A percentile compares a stretch with the other conserved stretches of the same genome.
Conservation (phyloP, 2,888 invertebrate genomes). For the Gortyna flavago region DNA sequence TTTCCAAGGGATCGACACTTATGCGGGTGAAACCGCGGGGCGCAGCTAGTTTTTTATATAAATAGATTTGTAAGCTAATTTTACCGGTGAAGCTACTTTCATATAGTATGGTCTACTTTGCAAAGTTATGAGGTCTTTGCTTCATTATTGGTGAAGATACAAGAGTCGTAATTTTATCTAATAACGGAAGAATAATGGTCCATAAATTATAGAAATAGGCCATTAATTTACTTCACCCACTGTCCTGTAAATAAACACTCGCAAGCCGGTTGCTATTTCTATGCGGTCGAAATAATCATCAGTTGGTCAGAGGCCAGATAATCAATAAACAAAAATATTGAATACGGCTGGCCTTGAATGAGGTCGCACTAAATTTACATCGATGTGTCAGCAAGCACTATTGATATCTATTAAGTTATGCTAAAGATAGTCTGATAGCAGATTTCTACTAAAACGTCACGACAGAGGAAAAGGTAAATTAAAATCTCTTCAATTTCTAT, state of each 20-base stretch:
- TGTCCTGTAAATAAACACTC: neutral
- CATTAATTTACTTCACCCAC: neutral
- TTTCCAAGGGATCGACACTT: too few species aligned
- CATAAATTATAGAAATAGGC: neutral
- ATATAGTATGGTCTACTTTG: too few species aligned
- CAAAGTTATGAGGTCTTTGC: neutral
- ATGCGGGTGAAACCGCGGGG: too few species aligned
- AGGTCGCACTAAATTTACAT: constrained; percentile 3
- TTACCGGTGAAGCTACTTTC: neutral
- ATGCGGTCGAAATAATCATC: constrained; percentile 14
- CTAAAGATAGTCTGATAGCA: neutral
- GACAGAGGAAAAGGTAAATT: neutral
- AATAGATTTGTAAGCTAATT: neutral
- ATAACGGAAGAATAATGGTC: too few species aligned
- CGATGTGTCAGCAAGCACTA: constrained; percentile 24
- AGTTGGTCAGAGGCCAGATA: neutral
- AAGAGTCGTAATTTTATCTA: neutral
- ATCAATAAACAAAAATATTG: constrained; percentile 23
- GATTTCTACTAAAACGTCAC: neutral
- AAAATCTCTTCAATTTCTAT: constrained; percentile 11
- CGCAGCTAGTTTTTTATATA: neutral
- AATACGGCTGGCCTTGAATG: constrained; percentile 24
- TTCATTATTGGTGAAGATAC: neutral
- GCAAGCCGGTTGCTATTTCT: constrained; percentile 1
- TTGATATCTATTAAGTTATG: neutral